phyloP scores from a whole-genome alignment of 2,797 vertebrate species.

The Clarias laeviceps region DNA sequence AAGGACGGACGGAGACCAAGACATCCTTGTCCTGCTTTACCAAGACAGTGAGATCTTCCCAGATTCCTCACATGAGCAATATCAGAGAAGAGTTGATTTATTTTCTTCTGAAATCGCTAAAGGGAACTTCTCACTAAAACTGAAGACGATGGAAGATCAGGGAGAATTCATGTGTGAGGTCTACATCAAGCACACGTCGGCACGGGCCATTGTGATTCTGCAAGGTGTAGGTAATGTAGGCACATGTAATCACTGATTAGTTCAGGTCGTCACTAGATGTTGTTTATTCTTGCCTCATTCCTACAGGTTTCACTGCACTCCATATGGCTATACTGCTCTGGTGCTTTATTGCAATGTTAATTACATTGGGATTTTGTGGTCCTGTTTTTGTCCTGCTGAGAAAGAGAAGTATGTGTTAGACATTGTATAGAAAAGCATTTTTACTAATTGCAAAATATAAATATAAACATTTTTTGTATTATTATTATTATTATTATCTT shows the following conservation, averaged over 20 bases:
- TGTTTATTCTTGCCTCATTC: background rate
- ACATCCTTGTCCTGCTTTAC: slow-evolving; percentile 38
- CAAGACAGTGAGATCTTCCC: background rate
- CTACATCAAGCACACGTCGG: slow-evolving; percentile 6
- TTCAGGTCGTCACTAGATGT: background rate
- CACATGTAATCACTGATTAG: background rate
- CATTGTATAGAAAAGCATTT: background rate
- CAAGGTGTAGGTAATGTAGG: slow-evolving; percentile 30
- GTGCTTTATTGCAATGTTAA: background rate
- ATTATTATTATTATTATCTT: background rate
- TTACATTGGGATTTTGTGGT: slow-evolving; percentile 23
- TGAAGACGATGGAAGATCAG: slow-evolving; percentile 44
- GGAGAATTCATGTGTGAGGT: slow-evolving; percentile 47
- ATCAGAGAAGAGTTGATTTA: background rate
- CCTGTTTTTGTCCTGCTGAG: slow-evolving; percentile 6
- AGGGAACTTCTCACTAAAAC: slow-evolving; percentile 47
- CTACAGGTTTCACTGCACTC: slow-evolving; percentile 24
- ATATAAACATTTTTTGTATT: background rate
- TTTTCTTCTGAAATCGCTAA: slow-evolving; percentile 26
- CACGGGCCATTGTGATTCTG: slow-evolving; percentile 1
- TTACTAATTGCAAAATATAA: background rate
- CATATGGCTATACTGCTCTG: slow-evolving; percentile 7
- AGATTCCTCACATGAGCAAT: slow-evolving; percentile 25
- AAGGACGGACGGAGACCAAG: background rate
- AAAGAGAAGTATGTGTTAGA: slow-evolving; percentile 10